phyloP scores from a whole-genome alignment of 1,140 invertebrate genomes.

The Aphidius gifuensis region DNA sequence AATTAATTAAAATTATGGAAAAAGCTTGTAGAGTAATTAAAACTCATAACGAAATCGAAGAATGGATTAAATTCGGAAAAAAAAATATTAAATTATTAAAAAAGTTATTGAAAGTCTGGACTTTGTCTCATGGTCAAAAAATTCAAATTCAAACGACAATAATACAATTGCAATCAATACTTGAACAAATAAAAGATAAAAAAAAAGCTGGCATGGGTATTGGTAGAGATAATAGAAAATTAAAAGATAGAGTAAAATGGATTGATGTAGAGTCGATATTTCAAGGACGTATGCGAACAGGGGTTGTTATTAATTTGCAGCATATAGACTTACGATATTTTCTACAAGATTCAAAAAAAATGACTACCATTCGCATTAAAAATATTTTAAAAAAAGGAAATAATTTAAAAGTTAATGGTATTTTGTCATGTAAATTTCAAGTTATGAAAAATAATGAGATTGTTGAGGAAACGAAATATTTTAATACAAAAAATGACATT shows the following conservation, averaged over 20 bases:
- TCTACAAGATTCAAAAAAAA: constrained; percentile 13
- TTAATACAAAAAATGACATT: constrained; percentile 22
- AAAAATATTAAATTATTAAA: background rate
- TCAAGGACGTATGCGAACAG: constrained; percentile 13
- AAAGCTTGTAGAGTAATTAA: background rate
- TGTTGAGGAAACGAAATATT: constrained; percentile 20
- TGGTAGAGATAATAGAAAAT: background rate
- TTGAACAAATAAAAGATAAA: background rate
- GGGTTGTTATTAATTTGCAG: constrained; percentile 18
- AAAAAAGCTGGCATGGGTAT: background rate
- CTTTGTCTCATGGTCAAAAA: background rate
- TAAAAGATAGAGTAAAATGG: constrained; percentile 1
- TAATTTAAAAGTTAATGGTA: constrained; percentile 23
- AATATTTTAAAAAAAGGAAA: constrained; percentile 12
- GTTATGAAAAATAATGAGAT: constrained; percentile 14
- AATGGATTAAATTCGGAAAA: background rate
- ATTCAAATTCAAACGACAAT: background rate
- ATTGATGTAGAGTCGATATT: constrained; percentile 10
- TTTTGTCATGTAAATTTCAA: constrained; percentile 21
- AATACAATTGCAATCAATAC: background rate
- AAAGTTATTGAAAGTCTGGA: background rate
- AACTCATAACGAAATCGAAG: background rate
- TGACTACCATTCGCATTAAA: constrained; percentile 1
- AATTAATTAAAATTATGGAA: background rate
- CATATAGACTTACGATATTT: constrained; percentile 19